A percentile compares a stretch with the other conserved stretches of the same genome.
These are phyloP conservation scores for Chymomyza caudatula DNA, from an alignment of 2,888 invertebrate species.

Conservation along the genomic window DNA sequence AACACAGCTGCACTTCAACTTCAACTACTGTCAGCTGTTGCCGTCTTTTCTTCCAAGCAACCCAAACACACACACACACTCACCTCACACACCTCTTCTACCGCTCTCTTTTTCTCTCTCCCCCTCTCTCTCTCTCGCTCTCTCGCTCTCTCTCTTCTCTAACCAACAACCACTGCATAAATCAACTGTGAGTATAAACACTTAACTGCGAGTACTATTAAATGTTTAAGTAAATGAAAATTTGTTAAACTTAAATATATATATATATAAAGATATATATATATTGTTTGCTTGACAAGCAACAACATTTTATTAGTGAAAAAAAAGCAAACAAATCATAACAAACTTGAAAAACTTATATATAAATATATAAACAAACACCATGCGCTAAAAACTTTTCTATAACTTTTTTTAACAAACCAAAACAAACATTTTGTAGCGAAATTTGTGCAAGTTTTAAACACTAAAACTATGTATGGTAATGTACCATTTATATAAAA, in stretches of 20 bases:
- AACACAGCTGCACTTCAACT: neutral
- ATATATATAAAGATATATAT: constrained; percentile 28
- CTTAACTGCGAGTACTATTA: neutral
- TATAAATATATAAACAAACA: constrained; percentile 15
- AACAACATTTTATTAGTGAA: constrained; percentile 21
- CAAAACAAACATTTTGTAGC: constrained; percentile 58
- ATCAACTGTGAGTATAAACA: constrained; percentile 64
- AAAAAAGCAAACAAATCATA: constrained; percentile 17
- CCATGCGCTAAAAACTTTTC: constrained; percentile 52
- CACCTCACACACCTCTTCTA: constrained; percentile 1
- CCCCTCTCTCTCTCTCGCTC: too few species aligned
- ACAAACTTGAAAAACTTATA: neutral
- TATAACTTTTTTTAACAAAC: constrained; percentile 67
- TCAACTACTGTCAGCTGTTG: neutral
- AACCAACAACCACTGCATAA: constrained; percentile 50
- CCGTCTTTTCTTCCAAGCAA: constrained; percentile 16
- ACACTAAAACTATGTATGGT: constrained; percentile 42
- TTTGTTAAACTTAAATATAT: constrained; percentile 2
- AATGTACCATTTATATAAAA: constrained; percentile 58
- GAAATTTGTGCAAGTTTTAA: constrained; percentile 70
- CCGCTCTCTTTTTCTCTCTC: constrained; percentile 6
- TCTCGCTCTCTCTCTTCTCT: constrained; percentile 48
- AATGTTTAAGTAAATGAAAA: neutral
- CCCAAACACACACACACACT: constrained; percentile 10
- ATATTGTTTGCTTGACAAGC: constrained; percentile 56